A percentile compares a stretch with the other conserved stretches of the same genome.
Evolutionary conservation across 2,888 invertebrate genomes (phyloP).

Genomic region (Phyllotreta striolata): DNA sequence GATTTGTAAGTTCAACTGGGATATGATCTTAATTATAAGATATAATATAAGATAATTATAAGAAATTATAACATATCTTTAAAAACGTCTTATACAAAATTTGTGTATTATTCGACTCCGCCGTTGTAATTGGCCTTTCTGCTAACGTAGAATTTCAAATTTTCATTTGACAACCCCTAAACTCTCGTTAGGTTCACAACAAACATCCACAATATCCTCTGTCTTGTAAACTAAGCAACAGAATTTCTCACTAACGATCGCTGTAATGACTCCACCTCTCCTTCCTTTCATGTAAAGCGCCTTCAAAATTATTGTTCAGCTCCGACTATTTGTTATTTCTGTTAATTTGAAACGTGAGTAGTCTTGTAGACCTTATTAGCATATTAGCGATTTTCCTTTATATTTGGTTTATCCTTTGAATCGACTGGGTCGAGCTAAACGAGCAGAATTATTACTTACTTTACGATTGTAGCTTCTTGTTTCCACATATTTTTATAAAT

Average conservation of each 20-base stretch:
- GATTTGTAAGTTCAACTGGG: too few relatives aligned
- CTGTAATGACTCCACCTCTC: constrained; percentile 21
- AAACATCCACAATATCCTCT: constrained; percentile 18
- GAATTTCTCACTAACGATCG: constrained; percentile 21
- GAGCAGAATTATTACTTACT: background rate
- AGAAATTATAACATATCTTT: too few relatives aligned
- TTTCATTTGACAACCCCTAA: constrained; percentile 13
- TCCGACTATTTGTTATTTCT: constrained; percentile 26
- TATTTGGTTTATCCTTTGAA: constrained; percentile 8
- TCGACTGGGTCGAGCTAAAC: background rate
- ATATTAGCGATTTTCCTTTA: constrained; percentile 28
- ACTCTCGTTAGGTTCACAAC: constrained; percentile 18
- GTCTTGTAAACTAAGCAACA: constrained; percentile 13
- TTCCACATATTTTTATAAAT: too few relatives aligned
- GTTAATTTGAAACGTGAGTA: constrained; percentile 24
- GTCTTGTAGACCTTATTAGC: constrained; percentile 29
- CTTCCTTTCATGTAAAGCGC: constrained; percentile 22
- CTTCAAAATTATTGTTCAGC: constrained; percentile 26
- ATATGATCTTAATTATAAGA: too few relatives aligned
- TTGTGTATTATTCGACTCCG: too few relatives aligned
- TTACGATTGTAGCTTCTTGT: too few relatives aligned
- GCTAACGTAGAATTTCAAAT: background rate
- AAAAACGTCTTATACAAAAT: too few relatives aligned
- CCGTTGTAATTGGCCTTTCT: too few relatives aligned
- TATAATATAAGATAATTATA: too few relatives aligned